A percentile compares a stretch with the other conserved stretches of the same genome.
Evolutionary conservation across 2,888 invertebrate genomes (phyloP).

Genomic region (Sicus ferrugineus): DNA sequence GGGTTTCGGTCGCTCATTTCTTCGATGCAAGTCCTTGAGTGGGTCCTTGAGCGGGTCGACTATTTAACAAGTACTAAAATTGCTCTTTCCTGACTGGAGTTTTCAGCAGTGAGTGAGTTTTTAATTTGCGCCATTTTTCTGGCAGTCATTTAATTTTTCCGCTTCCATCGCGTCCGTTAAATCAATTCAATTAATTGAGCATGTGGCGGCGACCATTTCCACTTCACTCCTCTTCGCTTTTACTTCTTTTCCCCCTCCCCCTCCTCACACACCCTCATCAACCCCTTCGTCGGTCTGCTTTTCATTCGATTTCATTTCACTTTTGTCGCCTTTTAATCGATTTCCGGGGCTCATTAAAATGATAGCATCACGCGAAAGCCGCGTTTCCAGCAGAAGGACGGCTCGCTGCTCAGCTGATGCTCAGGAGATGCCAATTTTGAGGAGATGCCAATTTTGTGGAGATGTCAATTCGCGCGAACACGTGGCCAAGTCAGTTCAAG

Average conservation of each 20-base stretch:
- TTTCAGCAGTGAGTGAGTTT: neutral
- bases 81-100: neutral
- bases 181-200: slow-evolving; percentile 27
- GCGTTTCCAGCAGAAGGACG: too few relatives aligned
- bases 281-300: neutral
- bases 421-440: neutral
- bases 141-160: neutral
- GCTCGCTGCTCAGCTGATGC: neutral
- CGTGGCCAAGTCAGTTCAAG: neutral
- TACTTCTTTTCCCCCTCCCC: neutral
- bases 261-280: neutral
- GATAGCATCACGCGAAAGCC: neutral
- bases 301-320: neutral
- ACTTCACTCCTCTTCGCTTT: neutral
- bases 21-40: neutral
- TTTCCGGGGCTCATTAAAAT: neutral
- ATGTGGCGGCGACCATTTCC: neutral
- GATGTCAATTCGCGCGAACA: too few relatives aligned
- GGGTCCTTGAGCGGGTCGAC: too few relatives aligned
- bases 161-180: neutral
- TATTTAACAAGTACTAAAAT: neutral
- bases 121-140: neutral
- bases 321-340: neutral
- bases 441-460: too few relatives aligned
- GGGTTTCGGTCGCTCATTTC: neutral